Evolutionary conservation across 2,797 vertebrate species (phyloP).

Genomic region (Alcedo quadribrachys): DNA sequence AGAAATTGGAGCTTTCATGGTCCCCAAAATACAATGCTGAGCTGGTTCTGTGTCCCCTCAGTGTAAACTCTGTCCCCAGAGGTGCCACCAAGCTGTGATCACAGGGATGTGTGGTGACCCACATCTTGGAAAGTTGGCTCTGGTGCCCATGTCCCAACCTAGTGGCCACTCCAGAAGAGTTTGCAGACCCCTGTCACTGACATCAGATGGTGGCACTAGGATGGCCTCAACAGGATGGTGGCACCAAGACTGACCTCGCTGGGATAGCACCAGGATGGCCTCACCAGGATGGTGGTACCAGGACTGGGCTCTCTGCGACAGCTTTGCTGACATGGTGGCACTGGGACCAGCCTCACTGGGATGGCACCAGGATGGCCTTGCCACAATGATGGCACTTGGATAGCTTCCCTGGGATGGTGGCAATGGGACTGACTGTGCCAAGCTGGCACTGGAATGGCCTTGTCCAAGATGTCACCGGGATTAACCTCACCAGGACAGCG

Average conservation of each 20-base stretch:
- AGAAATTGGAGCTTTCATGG: fast-evolving
- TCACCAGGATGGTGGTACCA: not conserved
- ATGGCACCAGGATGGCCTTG: not conserved
- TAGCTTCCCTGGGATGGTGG: not conserved
- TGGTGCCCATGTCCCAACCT: not conserved
- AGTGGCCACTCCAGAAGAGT: not conserved
- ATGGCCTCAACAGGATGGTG: not conserved
- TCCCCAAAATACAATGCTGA: not conserved
- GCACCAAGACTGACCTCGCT: not conserved
- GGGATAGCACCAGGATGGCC: no score
- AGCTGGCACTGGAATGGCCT: not conserved
- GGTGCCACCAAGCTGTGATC: not conserved
- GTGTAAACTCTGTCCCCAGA: not conserved
- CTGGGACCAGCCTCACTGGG: not conserved
- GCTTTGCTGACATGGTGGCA: not conserved
- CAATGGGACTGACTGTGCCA: not conserved
- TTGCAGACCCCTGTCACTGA: not conserved
- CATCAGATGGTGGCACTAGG: not conserved
- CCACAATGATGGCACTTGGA: not conserved
- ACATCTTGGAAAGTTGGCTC: not conserved
- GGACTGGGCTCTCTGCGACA: not conserved
- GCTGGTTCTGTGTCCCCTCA: not conserved
- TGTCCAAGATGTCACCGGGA: not conserved
- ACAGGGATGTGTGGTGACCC: not conserved
- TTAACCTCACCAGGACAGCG: not conserved